Conservation (phyloP, 2,888 invertebrate species). For the Coelinius sp. region DNA sequence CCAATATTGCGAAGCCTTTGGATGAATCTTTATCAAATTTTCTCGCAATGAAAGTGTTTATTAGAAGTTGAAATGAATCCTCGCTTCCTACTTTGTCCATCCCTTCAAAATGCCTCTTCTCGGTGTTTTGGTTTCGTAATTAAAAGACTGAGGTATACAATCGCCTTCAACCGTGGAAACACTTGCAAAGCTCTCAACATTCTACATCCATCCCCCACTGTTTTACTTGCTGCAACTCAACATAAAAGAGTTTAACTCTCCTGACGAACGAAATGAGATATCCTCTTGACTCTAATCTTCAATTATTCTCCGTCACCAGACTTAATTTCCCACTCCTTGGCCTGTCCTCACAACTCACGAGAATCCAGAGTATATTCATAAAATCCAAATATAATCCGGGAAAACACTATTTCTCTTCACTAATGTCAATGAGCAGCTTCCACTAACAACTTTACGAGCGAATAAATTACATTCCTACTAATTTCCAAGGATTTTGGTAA, state of each 20-base stretch:
- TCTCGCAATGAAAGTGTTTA: not conserved
- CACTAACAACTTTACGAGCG: not conserved
- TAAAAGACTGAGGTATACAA: not conserved
- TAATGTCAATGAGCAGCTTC: not conserved
- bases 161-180: slow-evolving; percentile 12
- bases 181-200: not conserved
- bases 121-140: slow-evolving; percentile 8
- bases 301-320: not conserved
- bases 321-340: not conserved
- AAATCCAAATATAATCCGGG: not conserved
- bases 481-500: slow-evolving; percentile 1
- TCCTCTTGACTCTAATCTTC: slow-evolving; percentile 9
- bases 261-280: slow-evolving; percentile 24
- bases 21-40: not conserved
- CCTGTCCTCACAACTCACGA: not conserved
- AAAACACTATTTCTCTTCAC: not conserved
- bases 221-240: not conserved
- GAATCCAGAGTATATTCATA: not conserved
- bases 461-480: not conserved
- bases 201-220: not conserved
- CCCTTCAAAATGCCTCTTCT: not conserved
- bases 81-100: not conserved
- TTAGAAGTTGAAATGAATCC: not conserved
- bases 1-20: not conserved
- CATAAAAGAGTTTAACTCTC: not conserved